These are phyloP conservation scores for Xylocopa sonorina DNA, from an alignment of 1,140 invertebrate species.

Conservation along the genomic window DNA sequence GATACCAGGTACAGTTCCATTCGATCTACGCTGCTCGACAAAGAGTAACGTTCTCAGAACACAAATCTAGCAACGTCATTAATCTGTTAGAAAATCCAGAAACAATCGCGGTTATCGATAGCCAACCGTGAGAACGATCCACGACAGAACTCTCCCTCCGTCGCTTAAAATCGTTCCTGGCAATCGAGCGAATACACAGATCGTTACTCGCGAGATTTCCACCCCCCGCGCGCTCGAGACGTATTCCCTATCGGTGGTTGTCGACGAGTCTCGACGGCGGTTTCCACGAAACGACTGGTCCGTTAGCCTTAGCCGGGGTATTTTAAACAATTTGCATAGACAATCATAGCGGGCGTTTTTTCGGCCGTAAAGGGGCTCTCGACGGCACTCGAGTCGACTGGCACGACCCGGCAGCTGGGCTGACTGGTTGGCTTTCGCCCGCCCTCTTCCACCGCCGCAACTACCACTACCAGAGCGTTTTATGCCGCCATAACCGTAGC, in stretches of 20 bases:
- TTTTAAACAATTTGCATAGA: slow-evolving; percentile 83
- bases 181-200: background rate
- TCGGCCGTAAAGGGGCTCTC: slow-evolving; percentile 77
- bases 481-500: slow-evolving; percentile 81
- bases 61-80: too few relatives aligned
- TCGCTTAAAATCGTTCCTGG: background rate
- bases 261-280: slow-evolving; percentile 10
- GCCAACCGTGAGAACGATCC: too few relatives aligned
- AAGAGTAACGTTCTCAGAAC: too few relatives aligned
- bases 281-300: slow-evolving; percentile 50
- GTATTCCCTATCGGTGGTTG: background rate
- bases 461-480: slow-evolving; percentile 73
- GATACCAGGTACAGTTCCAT: too few relatives aligned
- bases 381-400: slow-evolving; percentile 64
- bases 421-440: slow-evolving; percentile 35
- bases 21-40: too few relatives aligned
- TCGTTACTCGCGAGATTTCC: slow-evolving; percentile 7
- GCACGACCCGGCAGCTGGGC: slow-evolving; percentile 56
- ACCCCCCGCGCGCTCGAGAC: too few relatives aligned
- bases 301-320: slow-evolving; percentile 71
- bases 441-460: slow-evolving; percentile 47
- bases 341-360: slow-evolving; percentile 82
- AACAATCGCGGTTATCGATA: too few relatives aligned
- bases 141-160: too few relatives aligned
- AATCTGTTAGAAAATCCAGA: too few relatives aligned